phyloP scores from a whole-genome alignment of 2,888 invertebrate species.

The Phyllotreta striolata region DNA sequence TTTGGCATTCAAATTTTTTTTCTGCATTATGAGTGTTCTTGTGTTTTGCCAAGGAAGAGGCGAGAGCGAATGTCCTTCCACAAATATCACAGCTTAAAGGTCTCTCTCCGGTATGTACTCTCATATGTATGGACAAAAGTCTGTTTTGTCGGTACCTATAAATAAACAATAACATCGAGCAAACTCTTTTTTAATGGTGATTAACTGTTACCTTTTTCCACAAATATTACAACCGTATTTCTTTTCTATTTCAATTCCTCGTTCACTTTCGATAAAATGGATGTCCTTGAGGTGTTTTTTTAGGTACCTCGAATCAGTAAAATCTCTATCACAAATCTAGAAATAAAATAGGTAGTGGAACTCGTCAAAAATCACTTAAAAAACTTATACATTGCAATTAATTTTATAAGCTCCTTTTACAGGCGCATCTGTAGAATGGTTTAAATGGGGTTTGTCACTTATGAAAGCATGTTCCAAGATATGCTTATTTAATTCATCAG shows the following conservation, averaged over 20 bases:
- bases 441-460: constrained; percentile 39
- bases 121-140: constrained; percentile 54
- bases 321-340: constrained; percentile 56
- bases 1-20: constrained; percentile 54
- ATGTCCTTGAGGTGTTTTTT: constrained; percentile 54
- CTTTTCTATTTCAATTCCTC: constrained; percentile 48
- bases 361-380: not conserved
- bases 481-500: constrained; percentile 53
- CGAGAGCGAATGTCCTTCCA: constrained; percentile 55
- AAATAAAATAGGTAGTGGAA: constrained; percentile 28
- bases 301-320: constrained; percentile 51
- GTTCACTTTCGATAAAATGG: constrained; percentile 48
- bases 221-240: constrained; percentile 57
- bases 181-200: not conserved
- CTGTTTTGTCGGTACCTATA: constrained; percentile 57
- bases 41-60: constrained; percentile 58
- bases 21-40: constrained; percentile 53
- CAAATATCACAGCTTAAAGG: constrained; percentile 59
- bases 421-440: not conserved
- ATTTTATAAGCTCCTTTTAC: constrained; percentile 38
- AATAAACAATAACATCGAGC: constrained; percentile 19
- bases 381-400: constrained; percentile 51
- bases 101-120: constrained; percentile 58
- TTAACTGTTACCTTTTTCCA: constrained; percentile 54
- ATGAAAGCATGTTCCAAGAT: constrained; percentile 49